Percentiles rank a stretch among this genome's conserved stretches.
Evolutionary conservation across 2,797 vertebrate genomes (phyloP).

Genomic region (Pseudochromis fuscus): DNA sequence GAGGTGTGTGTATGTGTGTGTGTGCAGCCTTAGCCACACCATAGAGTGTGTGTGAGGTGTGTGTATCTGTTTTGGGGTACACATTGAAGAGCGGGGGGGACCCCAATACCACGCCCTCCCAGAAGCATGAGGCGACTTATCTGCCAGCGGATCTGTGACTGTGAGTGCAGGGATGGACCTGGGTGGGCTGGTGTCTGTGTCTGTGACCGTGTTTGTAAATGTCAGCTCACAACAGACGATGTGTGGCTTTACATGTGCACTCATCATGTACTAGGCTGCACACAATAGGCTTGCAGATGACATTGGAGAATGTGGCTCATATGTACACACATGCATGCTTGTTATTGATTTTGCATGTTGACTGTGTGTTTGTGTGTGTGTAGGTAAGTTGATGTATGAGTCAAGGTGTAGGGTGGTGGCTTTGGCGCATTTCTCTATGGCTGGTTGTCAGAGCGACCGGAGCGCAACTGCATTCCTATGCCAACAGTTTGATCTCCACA

Average conservation of each 20-base stretch:
- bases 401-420: slow-evolving; percentile 75
- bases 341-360: slow-evolving; percentile 35
- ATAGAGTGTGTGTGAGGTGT: slow-evolving; percentile 80
- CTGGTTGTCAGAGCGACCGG: slow-evolving; percentile 70
- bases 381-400: slow-evolving; percentile 58
- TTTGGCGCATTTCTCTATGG: slow-evolving; percentile 73
- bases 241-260: slow-evolving; percentile 14
- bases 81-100: slow-evolving; percentile 72
- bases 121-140: slow-evolving; percentile 95
- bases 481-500: slow-evolving; percentile 60
- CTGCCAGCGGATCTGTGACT: slow-evolving; percentile 99
- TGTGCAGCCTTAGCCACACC: slow-evolving; percentile 68
- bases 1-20: slow-evolving; percentile 75
- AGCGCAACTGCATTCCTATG: slow-evolving; percentile 60
- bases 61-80: slow-evolving; percentile 70
- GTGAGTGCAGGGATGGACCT: slow-evolving; percentile 91
- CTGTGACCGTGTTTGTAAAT: slow-evolving; percentile 2
- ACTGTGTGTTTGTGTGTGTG: slow-evolving; percentile 6
- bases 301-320: slow-evolving; percentile 8
- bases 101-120: slow-evolving; percentile 74
- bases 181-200: slow-evolving; percentile 64
- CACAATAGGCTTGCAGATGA: slow-evolving; percentile 4
- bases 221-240: background rate
- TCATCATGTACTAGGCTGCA: slow-evolving; percentile 23
- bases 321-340: background rate